Conservation (phyloP, 1,140 invertebrate species). For the Aphis gossypii region DNA sequence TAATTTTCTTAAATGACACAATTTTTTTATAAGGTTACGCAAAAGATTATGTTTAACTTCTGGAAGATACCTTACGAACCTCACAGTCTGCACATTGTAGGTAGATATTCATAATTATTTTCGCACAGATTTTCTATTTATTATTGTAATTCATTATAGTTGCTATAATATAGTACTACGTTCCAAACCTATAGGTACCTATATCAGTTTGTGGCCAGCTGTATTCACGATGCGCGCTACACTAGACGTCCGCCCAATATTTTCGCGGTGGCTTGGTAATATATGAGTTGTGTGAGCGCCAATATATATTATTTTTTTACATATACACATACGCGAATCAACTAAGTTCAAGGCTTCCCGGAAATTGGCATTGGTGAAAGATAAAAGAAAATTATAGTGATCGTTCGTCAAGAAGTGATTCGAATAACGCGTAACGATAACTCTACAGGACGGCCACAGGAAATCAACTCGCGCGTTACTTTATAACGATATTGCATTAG, state of each 20-base stretch:
- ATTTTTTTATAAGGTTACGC: too few relatives aligned
- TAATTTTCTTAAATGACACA: too few relatives aligned
- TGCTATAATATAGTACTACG: not conserved
- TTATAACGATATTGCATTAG: not conserved
- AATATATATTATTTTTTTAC: not conserved
- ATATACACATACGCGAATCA: not conserved
- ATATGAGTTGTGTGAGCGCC: not conserved
- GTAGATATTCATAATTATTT: too few relatives aligned
- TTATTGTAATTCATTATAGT: not conserved
- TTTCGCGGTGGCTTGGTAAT: conserved; percentile 1
- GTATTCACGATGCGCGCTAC: not conserved
- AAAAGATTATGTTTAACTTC: not conserved
- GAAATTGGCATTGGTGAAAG: not conserved
- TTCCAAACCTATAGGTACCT: not conserved
- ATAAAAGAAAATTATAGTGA: not conserved
- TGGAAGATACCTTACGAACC: not conserved
- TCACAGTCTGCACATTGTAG: not conserved
- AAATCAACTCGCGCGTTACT: not conserved
- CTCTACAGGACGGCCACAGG: too few relatives aligned
- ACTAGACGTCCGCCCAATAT: not conserved
- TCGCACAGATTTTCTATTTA: not conserved
- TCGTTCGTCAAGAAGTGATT: not conserved
- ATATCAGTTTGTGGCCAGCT: not conserved
- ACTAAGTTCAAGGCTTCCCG: not conserved
- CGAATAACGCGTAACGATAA: not conserved